Conservation (phyloP, 2,113 vertebrate genomes). For the Tonatia bakeri region DNA sequence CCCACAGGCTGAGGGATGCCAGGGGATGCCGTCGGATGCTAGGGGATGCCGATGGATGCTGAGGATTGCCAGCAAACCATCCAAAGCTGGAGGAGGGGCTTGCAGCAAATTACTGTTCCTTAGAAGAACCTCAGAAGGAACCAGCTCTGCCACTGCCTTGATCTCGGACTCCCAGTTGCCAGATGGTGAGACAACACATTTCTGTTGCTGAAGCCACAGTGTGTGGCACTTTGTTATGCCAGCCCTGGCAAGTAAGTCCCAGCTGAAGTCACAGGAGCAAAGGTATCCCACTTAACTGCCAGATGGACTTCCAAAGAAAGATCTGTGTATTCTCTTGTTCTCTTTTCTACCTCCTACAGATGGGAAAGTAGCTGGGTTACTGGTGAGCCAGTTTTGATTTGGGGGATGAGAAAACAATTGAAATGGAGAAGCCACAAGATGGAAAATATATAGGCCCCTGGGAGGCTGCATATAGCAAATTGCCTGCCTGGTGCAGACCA, state of each 20-base stretch:
- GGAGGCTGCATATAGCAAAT: not conserved
- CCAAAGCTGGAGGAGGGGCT: not conserved
- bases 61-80: fast-evolving
- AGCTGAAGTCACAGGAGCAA: not conserved
- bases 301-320: not conserved
- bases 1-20: not conserved
- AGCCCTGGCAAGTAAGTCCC: not conserved
- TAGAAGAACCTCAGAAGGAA: not conserved
- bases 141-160: not conserved
- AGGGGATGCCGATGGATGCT: no score
- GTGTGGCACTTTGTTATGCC: not conserved
- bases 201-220: not conserved
- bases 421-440: not conserved
- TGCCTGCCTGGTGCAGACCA: not conserved
- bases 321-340: not conserved
- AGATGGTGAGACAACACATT: not conserved
- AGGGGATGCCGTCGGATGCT: no score
- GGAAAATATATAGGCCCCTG: not conserved
- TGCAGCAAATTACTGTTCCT: not conserved
- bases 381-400: not conserved
- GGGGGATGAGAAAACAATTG: not conserved
- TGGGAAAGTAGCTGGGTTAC: not conserved
- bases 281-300: not conserved
- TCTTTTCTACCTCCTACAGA: not conserved
- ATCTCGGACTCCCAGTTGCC: not conserved